Percentiles rank a stretch among this genome's conserved stretches.
Evolutionary conservation across 2,888 invertebrate species (phyloP).

Genomic region (Caradrina kadenii): DNA sequence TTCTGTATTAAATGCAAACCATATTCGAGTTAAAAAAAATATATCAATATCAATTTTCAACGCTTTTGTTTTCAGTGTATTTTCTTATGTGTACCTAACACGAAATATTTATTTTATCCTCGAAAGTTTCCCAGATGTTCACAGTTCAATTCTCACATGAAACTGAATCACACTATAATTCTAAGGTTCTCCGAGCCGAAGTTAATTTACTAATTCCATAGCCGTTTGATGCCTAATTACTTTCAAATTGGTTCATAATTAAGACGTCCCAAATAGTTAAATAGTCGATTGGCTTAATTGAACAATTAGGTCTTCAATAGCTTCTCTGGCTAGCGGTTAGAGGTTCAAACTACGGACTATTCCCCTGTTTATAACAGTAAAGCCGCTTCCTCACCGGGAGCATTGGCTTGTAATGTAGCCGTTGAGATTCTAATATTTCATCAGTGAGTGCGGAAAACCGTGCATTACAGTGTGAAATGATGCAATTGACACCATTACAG

Average conservation of each 20-base stretch:
- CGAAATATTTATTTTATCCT: not conserved
- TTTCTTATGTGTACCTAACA: not conserved
- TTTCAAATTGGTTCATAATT: slow-evolving; percentile 61
- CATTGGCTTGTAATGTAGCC: too few relatives aligned
- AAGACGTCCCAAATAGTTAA: slow-evolving; percentile 61
- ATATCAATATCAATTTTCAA: too few relatives aligned
- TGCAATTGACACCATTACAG: too few relatives aligned
- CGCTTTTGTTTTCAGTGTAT: too few relatives aligned
- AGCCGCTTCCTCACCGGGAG: too few relatives aligned
- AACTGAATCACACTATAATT: slow-evolving; percentile 38
- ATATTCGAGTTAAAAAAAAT: too few relatives aligned
- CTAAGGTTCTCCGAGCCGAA: slow-evolving; percentile 26
- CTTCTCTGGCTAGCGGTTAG: slow-evolving; percentile 42
- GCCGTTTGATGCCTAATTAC: slow-evolving; percentile 58
- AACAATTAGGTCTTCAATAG: slow-evolving; percentile 56
- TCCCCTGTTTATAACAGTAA: slow-evolving; percentile 43
- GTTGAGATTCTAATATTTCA: too few relatives aligned
- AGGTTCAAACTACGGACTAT: slow-evolving; percentile 30
- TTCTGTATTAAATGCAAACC: too few relatives aligned
- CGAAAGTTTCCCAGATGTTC: not conserved
- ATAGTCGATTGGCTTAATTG: slow-evolving; percentile 64
- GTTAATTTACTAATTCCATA: slow-evolving; percentile 54
- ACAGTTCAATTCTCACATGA: slow-evolving; percentile 24
- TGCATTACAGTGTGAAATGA: too few relatives aligned
- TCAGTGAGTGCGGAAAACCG: too few relatives aligned